Conservation (phyloP, 2,888 invertebrate genomes). For the Syrista parreyssii region DNA sequence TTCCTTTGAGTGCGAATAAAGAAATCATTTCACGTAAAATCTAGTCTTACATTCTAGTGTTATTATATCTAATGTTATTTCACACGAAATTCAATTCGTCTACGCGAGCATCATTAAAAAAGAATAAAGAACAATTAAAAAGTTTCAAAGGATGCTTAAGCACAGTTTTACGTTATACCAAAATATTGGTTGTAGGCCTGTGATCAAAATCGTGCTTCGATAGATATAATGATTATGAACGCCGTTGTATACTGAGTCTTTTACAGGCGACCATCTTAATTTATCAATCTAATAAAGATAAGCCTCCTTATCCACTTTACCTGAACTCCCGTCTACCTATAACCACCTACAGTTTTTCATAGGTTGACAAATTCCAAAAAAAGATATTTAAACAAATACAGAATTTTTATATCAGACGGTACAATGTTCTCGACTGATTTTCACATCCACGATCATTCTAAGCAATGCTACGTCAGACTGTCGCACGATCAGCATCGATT, state of each 20-base stretch:
- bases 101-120: not conserved
- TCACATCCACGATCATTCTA: not conserved
- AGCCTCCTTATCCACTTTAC: not conserved
- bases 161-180: not conserved
- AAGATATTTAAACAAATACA: not conserved
- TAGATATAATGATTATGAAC: not conserved
- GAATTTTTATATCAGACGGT: not conserved
- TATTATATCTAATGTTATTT: not conserved
- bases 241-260: not conserved
- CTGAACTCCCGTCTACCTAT: not conserved
- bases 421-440: not conserved
- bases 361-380: not conserved
- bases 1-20: constrained; percentile 9
- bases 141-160: constrained; percentile 17
- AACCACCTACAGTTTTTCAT: not conserved
- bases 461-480: not conserved
- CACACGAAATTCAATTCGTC: not conserved
- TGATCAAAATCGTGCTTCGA: not conserved
- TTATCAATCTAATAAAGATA: not conserved
- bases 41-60: not conserved
- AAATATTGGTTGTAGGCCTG: too few species aligned
- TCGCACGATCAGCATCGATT: not conserved
- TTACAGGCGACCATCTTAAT: not conserved
- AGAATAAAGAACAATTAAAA: not conserved
- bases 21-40: not conserved